Percentiles rank a stretch among this genome's conserved stretches.
phyloP scores from a whole-genome alignment of 2,113 vertebrate species.

The Laterallus jamaicensis region DNA sequence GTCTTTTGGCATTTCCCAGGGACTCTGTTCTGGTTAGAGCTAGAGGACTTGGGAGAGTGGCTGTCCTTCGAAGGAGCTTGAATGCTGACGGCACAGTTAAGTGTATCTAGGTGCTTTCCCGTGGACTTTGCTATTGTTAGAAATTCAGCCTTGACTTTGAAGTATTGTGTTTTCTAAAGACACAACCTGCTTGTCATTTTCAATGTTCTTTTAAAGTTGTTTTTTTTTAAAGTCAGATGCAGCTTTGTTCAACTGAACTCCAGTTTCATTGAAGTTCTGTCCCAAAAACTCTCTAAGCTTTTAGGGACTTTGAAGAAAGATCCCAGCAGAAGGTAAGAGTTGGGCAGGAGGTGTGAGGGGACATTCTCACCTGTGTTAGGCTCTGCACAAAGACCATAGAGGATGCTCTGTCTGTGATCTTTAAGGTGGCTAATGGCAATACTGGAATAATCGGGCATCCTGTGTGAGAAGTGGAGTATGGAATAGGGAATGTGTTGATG shows the following conservation, averaged over 20 bases:
- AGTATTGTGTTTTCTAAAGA: background rate
- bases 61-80: background rate
- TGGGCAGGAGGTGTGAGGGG: background rate
- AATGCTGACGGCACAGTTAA: background rate
- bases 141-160: background rate
- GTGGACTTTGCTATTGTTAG: background rate
- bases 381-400: background rate
- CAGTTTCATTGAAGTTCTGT: background rate
- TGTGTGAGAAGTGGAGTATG: fast-evolving
- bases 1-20: background rate
- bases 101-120: background rate
- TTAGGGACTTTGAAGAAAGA: background rate
- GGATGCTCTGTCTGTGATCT: fast-evolving
- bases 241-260: background rate
- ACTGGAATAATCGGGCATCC: background rate
- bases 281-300: background rate
- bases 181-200: background rate
- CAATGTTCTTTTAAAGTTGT: background rate
- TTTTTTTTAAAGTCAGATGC: background rate
- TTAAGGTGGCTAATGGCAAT: background rate
- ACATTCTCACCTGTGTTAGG: background rate
- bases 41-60: background rate
- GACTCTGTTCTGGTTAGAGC: background rate
- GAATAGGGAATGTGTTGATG: no score
- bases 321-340: background rate